Conservation (phyloP, 2,888 invertebrate genomes). For the Mycalesis mineus region DNA sequence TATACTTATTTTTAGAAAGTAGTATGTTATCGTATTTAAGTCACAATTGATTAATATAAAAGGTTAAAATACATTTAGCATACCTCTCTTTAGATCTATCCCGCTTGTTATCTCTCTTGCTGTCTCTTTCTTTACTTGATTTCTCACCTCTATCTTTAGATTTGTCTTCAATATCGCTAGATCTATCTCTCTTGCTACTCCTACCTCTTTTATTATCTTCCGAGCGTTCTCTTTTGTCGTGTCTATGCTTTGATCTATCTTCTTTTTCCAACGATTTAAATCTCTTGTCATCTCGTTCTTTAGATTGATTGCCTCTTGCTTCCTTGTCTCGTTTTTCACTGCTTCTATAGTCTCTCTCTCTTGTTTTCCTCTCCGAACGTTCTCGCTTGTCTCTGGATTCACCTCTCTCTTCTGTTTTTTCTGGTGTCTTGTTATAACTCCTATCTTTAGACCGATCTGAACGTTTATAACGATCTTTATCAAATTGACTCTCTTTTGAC, state of each 20-base stretch:
- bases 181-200: conserved; percentile 22
- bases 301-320: conserved; percentile 22
- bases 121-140: conserved; percentile 19
- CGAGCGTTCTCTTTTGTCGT: background rate
- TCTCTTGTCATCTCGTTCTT: conserved; percentile 12
- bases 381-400: conserved; percentile 1
- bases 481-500: background rate
- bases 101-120: conserved; percentile 9
- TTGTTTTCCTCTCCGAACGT: background rate
- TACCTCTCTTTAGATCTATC: conserved; percentile 10
- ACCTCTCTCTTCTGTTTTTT: background rate
- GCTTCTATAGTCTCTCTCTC: conserved; percentile 18
- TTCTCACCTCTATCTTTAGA: conserved; percentile 9
- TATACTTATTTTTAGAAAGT: too few species aligned
- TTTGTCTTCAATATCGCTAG: conserved; percentile 9
- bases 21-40: too few species aligned
- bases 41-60: background rate
- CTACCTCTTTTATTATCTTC: background rate
- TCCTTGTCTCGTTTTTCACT: conserved; percentile 22
- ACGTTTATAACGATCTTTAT: conserved; percentile 5
- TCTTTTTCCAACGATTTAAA: conserved; percentile 26
- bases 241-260: conserved; percentile 11
- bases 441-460: conserved; percentile 23
- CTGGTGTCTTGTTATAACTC: conserved; percentile 16
- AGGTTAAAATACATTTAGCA: background rate